Percentiles rank a stretch among this genome's conserved stretches.
These are phyloP conservation scores for Ornithoptera alexandrae DNA, from an alignment of 2,888 invertebrate species.

Conservation along the genomic window DNA sequence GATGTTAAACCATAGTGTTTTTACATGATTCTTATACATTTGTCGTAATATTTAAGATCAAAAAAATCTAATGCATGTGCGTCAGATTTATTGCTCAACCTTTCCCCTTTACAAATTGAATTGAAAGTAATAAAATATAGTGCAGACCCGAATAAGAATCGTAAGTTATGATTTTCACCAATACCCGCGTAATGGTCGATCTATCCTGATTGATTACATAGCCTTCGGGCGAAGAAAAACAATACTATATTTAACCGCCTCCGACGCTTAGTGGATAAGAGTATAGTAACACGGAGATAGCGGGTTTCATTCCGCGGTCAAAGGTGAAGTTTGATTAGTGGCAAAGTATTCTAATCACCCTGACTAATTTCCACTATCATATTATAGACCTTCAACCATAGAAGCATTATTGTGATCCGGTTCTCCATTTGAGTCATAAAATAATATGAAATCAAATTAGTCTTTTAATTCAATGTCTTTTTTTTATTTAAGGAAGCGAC, in stretches of 20 bases:
- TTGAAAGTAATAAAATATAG: slow-evolving; percentile 79
- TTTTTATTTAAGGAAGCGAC: no score
- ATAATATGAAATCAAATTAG: no score
- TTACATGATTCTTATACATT: neutral
- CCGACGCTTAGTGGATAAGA: no score
- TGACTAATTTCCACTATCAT: no score
- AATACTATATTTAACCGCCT: neutral
- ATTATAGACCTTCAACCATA: no score
- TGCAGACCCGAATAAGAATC: slow-evolving; percentile 60
- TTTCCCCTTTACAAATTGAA: slow-evolving; percentile 72
- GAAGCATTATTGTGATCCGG: no score
- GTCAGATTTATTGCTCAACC: slow-evolving; percentile 71
- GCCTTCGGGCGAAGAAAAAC: slow-evolving; percentile 28
- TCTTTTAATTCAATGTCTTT: no score
- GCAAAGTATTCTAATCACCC: no score
- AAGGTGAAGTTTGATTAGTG: no score
- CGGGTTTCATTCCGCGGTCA: no score
- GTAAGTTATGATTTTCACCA: slow-evolving; percentile 67
- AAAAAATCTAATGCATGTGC: slow-evolving; percentile 61
- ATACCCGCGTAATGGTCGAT: slow-evolving; percentile 66
- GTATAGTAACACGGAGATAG: no score
- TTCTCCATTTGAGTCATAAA: no score
- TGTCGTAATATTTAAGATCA: slow-evolving; percentile 34
- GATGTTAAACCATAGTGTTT: neutral
- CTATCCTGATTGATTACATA: slow-evolving; percentile 67